Base-by-base conservation (phyloP, 2,113 vertebrate genomes). In the Stigmatopora argus region DNA sequence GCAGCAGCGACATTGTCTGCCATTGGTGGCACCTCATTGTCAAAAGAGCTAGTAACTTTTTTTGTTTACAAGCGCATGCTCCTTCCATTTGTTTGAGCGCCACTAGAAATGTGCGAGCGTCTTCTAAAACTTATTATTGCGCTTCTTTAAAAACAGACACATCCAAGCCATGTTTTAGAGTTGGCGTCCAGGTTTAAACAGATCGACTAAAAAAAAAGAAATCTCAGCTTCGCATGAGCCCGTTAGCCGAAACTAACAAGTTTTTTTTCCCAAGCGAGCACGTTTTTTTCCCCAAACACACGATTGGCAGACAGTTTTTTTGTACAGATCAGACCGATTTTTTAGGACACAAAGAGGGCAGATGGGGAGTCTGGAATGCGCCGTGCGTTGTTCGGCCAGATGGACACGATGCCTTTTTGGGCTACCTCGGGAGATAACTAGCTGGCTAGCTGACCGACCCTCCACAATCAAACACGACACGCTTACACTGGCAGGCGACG, bases 391-490 rank as follows among this genome's bases (percentile, higher is more conserved):
- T 84, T 82, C 74, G 79, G 85, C 88, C 89, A 89, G 89, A 91
- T 87, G 88, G 89, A 89, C 87, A 90, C 86, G 86, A 89, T 80
- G 89, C 89, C 38, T 60, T 38, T n/a, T 10, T 41, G 53, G 53
- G 53, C 84, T 75, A 78, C 81, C 83, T 85, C 85, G 66, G 53
- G 51, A 79, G 79, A 82, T 67, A 88, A 86, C 78, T 85, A 83
- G 83, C 86, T 85, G 81, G 80, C 77, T 91, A 89, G 84, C 86
- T 75, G 82, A 82, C 19, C 26, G 82, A 82, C 78, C 88, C 85
- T 85, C 87, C 87, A 78, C 75, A 85, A 83, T 85, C 65, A 80
- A 85, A 88, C 86, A 79, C 83, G 84, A 85, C 87, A 86, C 87
- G 81, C 84, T 66, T 31, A 75, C 84, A 77, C 81, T 81, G 72